Evolutionary conservation across 2,113 vertebrate genomes (phyloP), one percentile per base, ranked within the genome.

Genomic region (Corythoichthys haematopterus): DNA sequence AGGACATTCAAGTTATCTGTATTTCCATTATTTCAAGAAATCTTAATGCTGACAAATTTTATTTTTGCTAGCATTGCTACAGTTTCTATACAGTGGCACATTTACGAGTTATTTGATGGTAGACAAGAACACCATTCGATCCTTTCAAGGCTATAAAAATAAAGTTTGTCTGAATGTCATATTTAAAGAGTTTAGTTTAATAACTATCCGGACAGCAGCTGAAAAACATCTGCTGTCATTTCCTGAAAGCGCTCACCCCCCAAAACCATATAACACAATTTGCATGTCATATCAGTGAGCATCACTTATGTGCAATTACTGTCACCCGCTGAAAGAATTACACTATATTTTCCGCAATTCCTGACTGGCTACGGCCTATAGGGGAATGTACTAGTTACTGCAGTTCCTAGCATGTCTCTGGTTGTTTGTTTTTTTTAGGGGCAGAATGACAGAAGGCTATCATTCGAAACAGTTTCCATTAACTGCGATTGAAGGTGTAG

Each of bases 281-380:
- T 80, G 69, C 73, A 82, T 77, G 72, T 74, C 69, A 68, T 47
- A 67, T 72, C 74, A 70, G 57, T 53, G 67, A 71, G 70, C 65
- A 75, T 82, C 83, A 81, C 70, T 81, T 80, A 28, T 53, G 56
- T 74, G 69, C 81, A 83, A 85, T 85, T 87, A 85, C 73, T 76
- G 73, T 84, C 80, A 66, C 48, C 37, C 3, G 46, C 43, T 74
- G 55, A 74, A 77, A 84, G 67, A 65, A 28, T 28, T 28, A 28
- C 71, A 75, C 61, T 68, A 68, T 15, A 66, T 76, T 70, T 73
- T 77, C 60, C 75, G 70, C 75, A 11, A n/a, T 40, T 37, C 57
- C 10, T 4, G 36, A 40, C 28, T 5, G 10, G 5, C 8, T 6
- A 4, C 16, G 5, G 59, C 16, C 74, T 61, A 67, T 35, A 3